Evolutionary conservation across 2,888 invertebrate genomes (phyloP).

Genomic region (Chydorus sphaericus): DNA sequence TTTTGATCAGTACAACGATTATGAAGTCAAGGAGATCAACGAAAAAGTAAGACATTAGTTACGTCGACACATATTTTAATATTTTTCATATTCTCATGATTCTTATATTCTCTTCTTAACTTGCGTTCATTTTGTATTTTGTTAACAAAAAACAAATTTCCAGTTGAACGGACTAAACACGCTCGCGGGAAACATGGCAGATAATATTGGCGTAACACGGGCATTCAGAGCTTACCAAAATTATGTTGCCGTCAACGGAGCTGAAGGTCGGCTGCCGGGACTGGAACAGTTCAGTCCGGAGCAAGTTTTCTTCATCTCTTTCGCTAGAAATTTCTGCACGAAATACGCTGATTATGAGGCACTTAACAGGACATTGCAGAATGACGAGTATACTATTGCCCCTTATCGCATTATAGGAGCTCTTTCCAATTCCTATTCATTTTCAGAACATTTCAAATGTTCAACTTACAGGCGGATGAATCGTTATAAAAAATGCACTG

Average conservation of each 20-base stretch:
- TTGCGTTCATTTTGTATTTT: too few relatives aligned
- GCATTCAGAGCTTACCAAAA: conserved; percentile 69
- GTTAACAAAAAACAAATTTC: too few relatives aligned
- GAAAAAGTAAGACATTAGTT: too few relatives aligned
- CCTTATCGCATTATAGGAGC: conserved; percentile 44
- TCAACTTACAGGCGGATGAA: conserved; percentile 44
- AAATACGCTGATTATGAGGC: conserved; percentile 53
- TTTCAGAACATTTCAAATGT: conserved; percentile 46
- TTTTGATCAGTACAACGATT: too few relatives aligned
- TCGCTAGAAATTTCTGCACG: conserved; percentile 77
- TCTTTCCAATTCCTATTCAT: conserved; percentile 43
- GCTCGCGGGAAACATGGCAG: conserved; percentile 88
- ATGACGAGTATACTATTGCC: conserved; percentile 43
- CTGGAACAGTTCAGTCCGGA: conserved; percentile 34
- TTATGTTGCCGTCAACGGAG: conserved; percentile 41
- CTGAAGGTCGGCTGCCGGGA: too few relatives aligned
- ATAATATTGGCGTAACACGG: conserved; percentile 84
- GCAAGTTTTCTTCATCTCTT: conserved; percentile 64
- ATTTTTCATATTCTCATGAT: too few relatives aligned
- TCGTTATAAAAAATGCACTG: conserved; percentile 42
- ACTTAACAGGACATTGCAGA: conserved; percentile 61
- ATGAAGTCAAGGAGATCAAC: too few relatives aligned
- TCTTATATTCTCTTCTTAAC: too few relatives aligned
- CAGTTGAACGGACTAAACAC: conserved; percentile 81
- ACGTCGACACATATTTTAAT: too few relatives aligned